phyloP scores from a whole-genome alignment of 2,888 invertebrate genomes.

The Phaedon cochleariae region DNA sequence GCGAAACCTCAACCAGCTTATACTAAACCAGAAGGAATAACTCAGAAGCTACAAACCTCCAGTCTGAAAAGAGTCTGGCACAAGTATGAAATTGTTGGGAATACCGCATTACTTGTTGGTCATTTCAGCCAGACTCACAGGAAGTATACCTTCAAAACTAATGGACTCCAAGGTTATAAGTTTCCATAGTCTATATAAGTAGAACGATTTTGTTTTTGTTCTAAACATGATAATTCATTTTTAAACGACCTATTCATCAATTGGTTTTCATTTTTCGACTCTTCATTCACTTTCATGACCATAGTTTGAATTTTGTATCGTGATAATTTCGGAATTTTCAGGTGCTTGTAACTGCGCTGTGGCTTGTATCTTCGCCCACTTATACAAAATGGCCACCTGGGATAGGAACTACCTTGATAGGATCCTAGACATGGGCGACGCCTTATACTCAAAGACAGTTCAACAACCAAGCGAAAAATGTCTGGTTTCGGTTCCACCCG shows the following conservation, averaged over 20 bases:
- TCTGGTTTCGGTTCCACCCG: conserved; percentile 45
- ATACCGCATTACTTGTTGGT: conserved; percentile 52
- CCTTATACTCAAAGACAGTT: conserved; percentile 59
- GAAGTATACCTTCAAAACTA: conserved; percentile 50
- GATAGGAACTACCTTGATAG: conserved; percentile 67
- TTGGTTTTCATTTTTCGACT: no score
- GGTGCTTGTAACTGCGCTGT: conserved; percentile 67
- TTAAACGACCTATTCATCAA: no score
- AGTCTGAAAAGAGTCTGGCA: conserved; percentile 56
- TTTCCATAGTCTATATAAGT: no score
- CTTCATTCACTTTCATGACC: no score
- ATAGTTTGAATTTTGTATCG: no score
- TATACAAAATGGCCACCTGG: conserved; percentile 69
- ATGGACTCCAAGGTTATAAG: conserved; percentile 56
- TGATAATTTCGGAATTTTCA: no score
- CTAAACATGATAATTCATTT: no score
- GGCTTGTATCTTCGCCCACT: conserved; percentile 66
- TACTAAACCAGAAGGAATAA: conserved; percentile 52
- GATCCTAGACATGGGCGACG: conserved; percentile 65
- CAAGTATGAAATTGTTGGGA: conserved; percentile 47
- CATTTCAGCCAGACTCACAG: conserved; percentile 52
- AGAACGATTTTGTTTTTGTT: no score
- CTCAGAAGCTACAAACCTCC: conserved; percentile 51
- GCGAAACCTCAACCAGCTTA: conserved; percentile 46
- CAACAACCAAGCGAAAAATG: conserved; percentile 44